Conservation (phyloP, 2,888 invertebrate genomes). For the Cerastis rubricosa region DNA sequence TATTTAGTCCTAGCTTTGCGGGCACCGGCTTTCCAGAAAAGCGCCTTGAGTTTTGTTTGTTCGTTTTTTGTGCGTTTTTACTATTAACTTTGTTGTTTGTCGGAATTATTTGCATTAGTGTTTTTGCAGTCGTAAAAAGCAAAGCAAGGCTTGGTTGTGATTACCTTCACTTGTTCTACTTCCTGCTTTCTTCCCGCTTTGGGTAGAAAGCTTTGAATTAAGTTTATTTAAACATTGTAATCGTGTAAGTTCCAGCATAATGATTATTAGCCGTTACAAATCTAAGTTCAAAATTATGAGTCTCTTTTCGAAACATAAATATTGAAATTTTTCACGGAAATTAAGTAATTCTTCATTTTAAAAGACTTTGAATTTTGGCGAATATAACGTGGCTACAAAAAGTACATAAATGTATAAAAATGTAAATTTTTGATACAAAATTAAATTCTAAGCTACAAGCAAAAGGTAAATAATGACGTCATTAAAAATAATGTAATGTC, state of each 20-base stretch:
- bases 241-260: background rate
- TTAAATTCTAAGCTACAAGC: conserved; percentile 20
- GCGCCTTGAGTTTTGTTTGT: conserved; percentile 55
- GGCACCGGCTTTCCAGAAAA: conserved; percentile 42
- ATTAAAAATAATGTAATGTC: conserved; percentile 50
- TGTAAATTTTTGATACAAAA: background rate
- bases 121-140: conserved; percentile 24
- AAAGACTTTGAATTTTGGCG: background rate
- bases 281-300: background rate
- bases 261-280: background rate
- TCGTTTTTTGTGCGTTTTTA: conserved; percentile 52
- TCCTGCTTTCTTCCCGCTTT: background rate
- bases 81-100: conserved; percentile 52
- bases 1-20: conserved; percentile 44
- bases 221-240: background rate
- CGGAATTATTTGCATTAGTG: conserved; percentile 40
- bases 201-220: background rate
- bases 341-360: background rate
- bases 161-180: conserved; percentile 35
- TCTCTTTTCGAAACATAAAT: too few species aligned
- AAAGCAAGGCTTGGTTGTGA: conserved; percentile 36
- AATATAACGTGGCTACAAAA: background rate
- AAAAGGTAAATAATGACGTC: conserved; percentile 45
- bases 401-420: background rate
- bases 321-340: background rate